A percentile compares a stretch with the other conserved stretches of the same genome.
Conservation (phyloP, 2,888 invertebrate species). For the Arrhopalites spinosus region DNA sequence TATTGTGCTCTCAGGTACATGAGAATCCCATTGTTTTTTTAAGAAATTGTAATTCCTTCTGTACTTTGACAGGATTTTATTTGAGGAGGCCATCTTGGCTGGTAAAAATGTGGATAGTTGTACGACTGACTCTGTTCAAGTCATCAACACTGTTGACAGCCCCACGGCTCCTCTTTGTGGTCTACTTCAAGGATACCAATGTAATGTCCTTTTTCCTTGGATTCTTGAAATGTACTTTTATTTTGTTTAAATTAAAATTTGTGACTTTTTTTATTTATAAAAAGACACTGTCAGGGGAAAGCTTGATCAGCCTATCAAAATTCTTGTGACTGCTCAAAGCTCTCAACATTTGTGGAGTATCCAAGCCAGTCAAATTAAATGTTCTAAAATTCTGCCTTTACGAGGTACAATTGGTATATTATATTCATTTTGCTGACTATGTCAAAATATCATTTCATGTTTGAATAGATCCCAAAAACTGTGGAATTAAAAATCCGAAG, state of each 20-base stretch:
- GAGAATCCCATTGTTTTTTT: background rate
- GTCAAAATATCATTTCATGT: background rate
- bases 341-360: conserved; percentile 50
- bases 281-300: conserved; percentile 43
- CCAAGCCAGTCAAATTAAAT: conserved; percentile 44
- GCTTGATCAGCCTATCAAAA: conserved; percentile 35
- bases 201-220: conserved; percentile 27
- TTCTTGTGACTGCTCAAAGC: conserved; percentile 51
- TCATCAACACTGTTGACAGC: conserved; percentile 45
- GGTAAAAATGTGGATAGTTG: conserved; percentile 46
- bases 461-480: conserved; percentile 34
- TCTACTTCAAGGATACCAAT: conserved; percentile 50
- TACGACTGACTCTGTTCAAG: conserved; percentile 47
- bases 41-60: no score
- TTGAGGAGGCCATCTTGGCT: conserved; percentile 47
- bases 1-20: conserved; percentile 50
- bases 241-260: background rate
- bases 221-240: background rate
- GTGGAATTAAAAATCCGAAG: conserved; percentile 42
- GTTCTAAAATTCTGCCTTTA: conserved; percentile 40
- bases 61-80: conserved; percentile 43
- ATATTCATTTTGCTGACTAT: no score
- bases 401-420: no score
- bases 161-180: conserved; percentile 51
- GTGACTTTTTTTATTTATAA: background rate